Base-by-base conservation (phyloP, 2,888 invertebrate genomes). In the Eupsilia transversa region DNA sequence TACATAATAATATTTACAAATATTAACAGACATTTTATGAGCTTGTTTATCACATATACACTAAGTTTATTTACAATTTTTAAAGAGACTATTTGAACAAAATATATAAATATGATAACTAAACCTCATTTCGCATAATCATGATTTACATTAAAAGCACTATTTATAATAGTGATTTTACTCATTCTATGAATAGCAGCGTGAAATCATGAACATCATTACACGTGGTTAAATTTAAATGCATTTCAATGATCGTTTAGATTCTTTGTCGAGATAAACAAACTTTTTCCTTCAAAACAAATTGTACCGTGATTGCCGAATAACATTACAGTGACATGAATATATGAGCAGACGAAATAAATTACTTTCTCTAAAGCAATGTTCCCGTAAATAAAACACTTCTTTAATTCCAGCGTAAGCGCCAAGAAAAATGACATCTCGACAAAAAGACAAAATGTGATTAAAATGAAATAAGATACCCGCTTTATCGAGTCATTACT, bases 1-100 rank as follows among this genome's bases (percentile, higher is more conserved):
- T 77, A 88, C 86, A 87, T 86, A 84, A 86, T 88, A 84, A 82
- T 94, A 95, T 95, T 91, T 95, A 95, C 94, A 95, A 89, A 88
- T 87, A 86, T 91, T 85, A 91, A 91, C 90, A 91, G 86, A 88
- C 80, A 83, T 87, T 82, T 88, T 87, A 91, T 87, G 89, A 90
- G 84, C 85, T 86, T 86, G 60, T 78, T 85, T 87, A 89, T 90
- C 87, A 91, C 86, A 89, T 85, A 90, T 86, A 88, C 87, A 88
- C 88, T 86, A 86, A 82, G 35, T 78, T 74, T 88, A 88, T 88
- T 83, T 88, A 87, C 85, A 88, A 38, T 79, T 64, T 67, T 81
- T 75, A 56, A 59, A 70, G 35, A 74, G 27, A 73, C 43, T 33
- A 38, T 72, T 66, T 54, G 9, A 73, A 74, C 33, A 72, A 73